A percentile compares a stretch with the other conserved stretches of the same genome.
Conservation (phyloP, 2,797 vertebrate species). For the Poecilia wingei region DNA sequence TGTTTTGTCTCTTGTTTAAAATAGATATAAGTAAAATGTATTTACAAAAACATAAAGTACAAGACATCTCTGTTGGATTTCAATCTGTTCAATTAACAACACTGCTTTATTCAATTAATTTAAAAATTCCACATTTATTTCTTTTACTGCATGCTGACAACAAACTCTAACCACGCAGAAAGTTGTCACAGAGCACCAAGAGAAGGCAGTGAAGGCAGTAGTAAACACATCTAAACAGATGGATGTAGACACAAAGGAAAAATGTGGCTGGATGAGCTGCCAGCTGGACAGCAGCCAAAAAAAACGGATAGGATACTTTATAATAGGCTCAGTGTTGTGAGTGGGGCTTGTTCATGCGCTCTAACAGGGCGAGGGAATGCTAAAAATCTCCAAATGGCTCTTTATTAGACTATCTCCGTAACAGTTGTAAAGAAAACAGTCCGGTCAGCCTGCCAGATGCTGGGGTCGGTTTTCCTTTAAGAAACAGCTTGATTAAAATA, state of each 20-base stretch:
- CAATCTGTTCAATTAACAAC: background rate
- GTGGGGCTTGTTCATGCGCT: constrained; percentile 31
- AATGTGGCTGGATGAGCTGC: constrained; percentile 18
- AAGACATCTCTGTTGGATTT: background rate
- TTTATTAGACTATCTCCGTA: constrained; percentile 12
- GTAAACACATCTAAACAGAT: constrained; percentile 36
- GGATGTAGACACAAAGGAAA: constrained; percentile 21
- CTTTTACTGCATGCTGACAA: background rate
- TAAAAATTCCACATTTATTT: background rate
- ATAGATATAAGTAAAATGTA: background rate
- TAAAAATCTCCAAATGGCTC: constrained; percentile 19
- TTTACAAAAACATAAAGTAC: background rate
- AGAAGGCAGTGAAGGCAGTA: constrained; percentile 47
- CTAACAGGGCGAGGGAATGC: constrained; percentile 48
- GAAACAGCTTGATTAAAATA: background rate
- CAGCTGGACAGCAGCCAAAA: constrained; percentile 50
- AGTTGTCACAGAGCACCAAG: constrained; percentile 38
- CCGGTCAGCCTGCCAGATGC: constrained; percentile 4
- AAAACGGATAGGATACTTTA: constrained; percentile 51
- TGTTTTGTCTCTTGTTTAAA: background rate
- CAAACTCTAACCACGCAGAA: background rate
- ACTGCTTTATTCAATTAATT: background rate
- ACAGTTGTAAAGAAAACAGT: constrained; percentile 11
- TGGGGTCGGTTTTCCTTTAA: background rate
- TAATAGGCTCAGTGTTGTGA: constrained; percentile 41